Conservation (phyloP, 2,888 invertebrate species). For the Gibbula magus region DNA sequence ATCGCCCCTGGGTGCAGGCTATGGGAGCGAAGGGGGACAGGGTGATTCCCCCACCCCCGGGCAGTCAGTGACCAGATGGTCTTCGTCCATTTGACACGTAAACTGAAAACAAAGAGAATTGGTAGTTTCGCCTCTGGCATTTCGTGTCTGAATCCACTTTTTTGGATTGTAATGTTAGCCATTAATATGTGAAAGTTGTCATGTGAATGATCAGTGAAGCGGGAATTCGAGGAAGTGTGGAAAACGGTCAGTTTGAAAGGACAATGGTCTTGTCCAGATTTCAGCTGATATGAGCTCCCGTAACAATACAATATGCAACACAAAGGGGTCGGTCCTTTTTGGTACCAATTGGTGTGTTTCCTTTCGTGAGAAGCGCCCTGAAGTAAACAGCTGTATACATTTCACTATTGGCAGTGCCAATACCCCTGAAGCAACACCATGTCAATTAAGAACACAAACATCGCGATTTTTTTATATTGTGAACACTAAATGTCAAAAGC, state of each 20-base stretch:
- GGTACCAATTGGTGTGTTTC: not conserved
- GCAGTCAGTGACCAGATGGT: not conserved
- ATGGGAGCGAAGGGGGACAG: not conserved
- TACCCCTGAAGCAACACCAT: no score
- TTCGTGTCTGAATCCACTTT: not conserved
- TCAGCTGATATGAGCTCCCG: not conserved
- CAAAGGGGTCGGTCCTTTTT: no score
- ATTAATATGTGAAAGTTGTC: constrained; percentile 8
- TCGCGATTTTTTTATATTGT: no score
- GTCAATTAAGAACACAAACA: no score
- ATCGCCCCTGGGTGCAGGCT: not conserved
- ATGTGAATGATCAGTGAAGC: not conserved
- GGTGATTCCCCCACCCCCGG: not conserved
- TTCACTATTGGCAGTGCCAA: no score
- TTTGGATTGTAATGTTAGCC: not conserved
- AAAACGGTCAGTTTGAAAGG: not conserved
- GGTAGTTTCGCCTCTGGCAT: not conserved
- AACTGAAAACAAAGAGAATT: not conserved
- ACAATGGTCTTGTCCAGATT: not conserved
- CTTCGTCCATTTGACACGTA: constrained; percentile 3
- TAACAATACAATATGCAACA: not conserved
- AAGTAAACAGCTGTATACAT: no score
- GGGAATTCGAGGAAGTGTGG: not conserved
- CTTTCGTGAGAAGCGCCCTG: not conserved
- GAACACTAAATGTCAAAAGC: no score